Conservation (phyloP, 2,888 invertebrate genomes). For the Lathronympha strigana region DNA sequence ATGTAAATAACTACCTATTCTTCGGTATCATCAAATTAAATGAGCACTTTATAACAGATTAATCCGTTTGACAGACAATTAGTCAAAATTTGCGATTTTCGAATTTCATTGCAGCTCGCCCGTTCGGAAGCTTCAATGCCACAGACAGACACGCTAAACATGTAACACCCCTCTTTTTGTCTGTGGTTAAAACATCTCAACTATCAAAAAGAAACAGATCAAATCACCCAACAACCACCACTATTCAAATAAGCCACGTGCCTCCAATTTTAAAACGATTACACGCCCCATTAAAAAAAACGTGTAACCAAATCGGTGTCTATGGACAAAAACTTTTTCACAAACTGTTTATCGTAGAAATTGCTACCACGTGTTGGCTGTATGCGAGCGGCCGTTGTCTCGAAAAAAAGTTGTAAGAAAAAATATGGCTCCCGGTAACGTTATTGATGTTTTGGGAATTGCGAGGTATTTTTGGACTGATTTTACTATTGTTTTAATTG, state of each 20-base stretch:
- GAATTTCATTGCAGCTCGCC: too few relatives aligned
- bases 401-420: constrained; percentile 27
- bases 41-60: too few relatives aligned
- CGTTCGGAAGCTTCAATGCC: too few relatives aligned
- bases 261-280: constrained; percentile 30
- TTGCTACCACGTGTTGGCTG: constrained; percentile 27
- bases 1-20: too few relatives aligned
- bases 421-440: constrained; percentile 17
- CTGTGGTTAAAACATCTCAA: background rate
- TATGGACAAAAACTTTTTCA: constrained; percentile 13
- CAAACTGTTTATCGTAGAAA: constrained; percentile 15
- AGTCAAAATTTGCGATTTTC: too few relatives aligned
- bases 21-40: too few relatives aligned
- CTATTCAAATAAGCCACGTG: constrained; percentile 6
- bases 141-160: too few relatives aligned
- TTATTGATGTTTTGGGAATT: constrained; percentile 15
- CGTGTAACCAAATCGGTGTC: constrained; percentile 32
- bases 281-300: constrained; percentile 29
- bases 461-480: constrained; percentile 14
- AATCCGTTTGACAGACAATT: too few relatives aligned
- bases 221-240: background rate
- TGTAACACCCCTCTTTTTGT: too few relatives aligned
- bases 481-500: constrained; percentile 22
- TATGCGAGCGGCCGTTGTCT: constrained; percentile 19
- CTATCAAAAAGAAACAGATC: background rate